Conservation (phyloP, 2,797 vertebrate genomes). For the Propithecus perrieri region DNA sequence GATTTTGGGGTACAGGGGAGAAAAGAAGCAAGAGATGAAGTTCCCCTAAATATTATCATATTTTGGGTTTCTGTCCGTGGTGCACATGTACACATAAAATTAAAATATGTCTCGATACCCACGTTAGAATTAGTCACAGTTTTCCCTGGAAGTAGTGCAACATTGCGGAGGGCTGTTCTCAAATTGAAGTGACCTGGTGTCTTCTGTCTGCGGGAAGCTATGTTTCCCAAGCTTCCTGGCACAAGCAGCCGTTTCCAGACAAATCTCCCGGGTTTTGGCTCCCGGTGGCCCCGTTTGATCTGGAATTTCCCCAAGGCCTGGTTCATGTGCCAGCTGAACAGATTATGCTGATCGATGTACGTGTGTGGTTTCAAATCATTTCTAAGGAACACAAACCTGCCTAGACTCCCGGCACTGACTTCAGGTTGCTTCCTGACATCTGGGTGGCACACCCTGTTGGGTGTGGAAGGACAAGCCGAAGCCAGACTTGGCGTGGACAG, state of each 20-base stretch:
- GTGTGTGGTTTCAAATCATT: constrained; percentile 10
- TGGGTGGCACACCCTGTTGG: background rate
- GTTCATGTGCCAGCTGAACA: constrained; percentile 42
- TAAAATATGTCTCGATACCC: background rate
- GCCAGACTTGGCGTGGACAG: background rate
- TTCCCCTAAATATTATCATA: background rate
- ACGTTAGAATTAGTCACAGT: background rate
- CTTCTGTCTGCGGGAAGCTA: background rate
- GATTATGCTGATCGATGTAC: constrained; percentile 25
- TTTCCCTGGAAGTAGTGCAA: background rate
- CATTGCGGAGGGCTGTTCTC: background rate
- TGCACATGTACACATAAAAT: background rate
- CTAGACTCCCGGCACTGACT: background rate
- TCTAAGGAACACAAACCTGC: constrained; percentile 45
- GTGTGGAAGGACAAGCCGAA: background rate
- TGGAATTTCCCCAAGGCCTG: constrained; percentile 52
- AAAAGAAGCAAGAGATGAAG: background rate
- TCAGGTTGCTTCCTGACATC: background rate
- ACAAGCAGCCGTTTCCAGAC: background rate
- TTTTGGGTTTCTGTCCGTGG: background rate
- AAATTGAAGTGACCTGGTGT: background rate
- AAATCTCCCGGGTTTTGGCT: background rate
- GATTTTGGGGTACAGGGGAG: background rate
- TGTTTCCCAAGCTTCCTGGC: background rate
- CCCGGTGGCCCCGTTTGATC: constrained; percentile 21